Evolutionary conservation across 2,888 invertebrate genomes (phyloP), one percentile per base, ranked within the genome.

Genomic region (Cephus nigrinus): DNA sequence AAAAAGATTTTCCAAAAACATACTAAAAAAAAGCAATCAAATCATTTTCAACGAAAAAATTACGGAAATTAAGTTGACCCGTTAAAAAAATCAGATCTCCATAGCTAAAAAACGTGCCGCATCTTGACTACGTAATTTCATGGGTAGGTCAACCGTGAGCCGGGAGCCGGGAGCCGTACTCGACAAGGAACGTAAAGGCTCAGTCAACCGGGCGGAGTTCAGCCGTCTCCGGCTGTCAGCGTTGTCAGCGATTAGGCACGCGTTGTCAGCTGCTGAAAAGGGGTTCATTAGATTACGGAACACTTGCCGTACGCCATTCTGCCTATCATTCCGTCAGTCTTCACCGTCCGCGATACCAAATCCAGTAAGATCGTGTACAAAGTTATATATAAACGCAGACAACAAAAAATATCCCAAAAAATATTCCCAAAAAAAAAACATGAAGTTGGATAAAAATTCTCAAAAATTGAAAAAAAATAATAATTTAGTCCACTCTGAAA

Each of bases 191-290:
- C 55, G 55, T 55, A 23, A 55, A 71, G 32, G 32, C 71, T 71
- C 71, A 33, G 71, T 71, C 31, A 71, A 75, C 69, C 71, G 83
- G 82, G 82, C 80, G 81, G 83, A 84, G 83, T 82, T 82, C 80
- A 82, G 81, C 79, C 81, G 82, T 82, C 84, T 82, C 81, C 81
- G 81, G 82, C 83, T 83, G 85, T 84, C 84, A 78, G 83, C 81
- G 80, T 82, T 85, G 85, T 86, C 85, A 84, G 83, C 83, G 85
- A 86, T 86, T 86, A 86, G 85, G 85, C 84, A 85, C 83, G 85
- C 83, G 84, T 85, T 86, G 85, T 85, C 85, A 84, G 85, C 80
- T 82, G 83, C 78, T 86, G 85, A 81, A 86, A 85, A 85, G 85
- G 55, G 85, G 84, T 84, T 85, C 84, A 85, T 85, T 85, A 85